Base-by-base conservation (phyloP, 30 jellyfish, hydroid and myxozoan genomes). In the Morbakka virulenta region DNA sequence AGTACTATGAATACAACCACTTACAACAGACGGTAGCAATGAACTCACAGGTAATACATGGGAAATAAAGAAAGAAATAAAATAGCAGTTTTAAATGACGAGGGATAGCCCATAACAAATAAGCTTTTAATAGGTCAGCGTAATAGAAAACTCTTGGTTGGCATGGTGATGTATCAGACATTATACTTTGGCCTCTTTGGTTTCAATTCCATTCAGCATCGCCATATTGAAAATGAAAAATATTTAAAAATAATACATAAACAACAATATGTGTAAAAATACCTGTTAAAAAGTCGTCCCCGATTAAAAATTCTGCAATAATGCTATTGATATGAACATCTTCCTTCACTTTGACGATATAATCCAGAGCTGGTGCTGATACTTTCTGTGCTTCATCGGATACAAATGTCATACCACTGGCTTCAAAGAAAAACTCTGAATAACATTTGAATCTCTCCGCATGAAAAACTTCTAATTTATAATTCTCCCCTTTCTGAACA, bases 401-500 rank as follows among this genome's bases (percentile, higher is more conserved):
- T 4, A 76, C 83, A 77, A 89, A 89, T 6, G 84, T 67, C 52
- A 77, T 72, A 69, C 78, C 81, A 80, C 95, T 89, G n/a, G 67
- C 77, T 71, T 75, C 82, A 36, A 74, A 82, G n/a, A 81, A 52
- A 68, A 74, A 83, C 51, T 89, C 86, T 2, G 97, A 89, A 12
- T 50, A 33, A 50, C 97, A 89, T 0, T 78, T 84, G 53, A 89
- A 89, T 52, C 97, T 66, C 81, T 89, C 97, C 4, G 91, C 97
- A 32, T 82, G 95, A 69, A 89, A 89, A 1, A 89, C 77, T 29
- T 89, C 95, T 50, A 89, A 64, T 25, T 74, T 67, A 36, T 89
- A 89, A 0, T 79, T 82, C 12, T 75, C 21, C 50, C 89, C 91
- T 41, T 62, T 84, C 95, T 89, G 32, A 50, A 66, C 1, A 32